phyloP scores from a whole-genome alignment of 2,797 vertebrate species.

The Ispidina lecontei region DNA sequence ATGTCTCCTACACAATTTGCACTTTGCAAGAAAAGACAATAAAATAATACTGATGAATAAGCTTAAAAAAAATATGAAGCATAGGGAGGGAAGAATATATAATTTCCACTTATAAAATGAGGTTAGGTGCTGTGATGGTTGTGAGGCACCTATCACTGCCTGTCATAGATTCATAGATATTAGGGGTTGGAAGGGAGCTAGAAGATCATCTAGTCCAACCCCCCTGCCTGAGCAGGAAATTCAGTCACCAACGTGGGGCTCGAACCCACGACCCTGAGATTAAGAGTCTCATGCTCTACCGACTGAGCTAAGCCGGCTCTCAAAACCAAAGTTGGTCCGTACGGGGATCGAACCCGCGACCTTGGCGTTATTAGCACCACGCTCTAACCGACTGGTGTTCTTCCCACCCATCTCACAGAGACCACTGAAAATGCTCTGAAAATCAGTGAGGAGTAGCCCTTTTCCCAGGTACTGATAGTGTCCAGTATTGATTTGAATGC shows the following conservation, averaged over 20 bases:
- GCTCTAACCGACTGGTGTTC: no score
- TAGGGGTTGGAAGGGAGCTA: no score
- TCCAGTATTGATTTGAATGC: background rate
- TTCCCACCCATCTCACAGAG: background rate
- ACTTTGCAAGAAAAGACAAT: background rate
- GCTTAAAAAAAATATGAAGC: background rate
- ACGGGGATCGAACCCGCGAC: no score
- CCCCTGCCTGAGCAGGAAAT: no score
- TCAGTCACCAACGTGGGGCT: no score
- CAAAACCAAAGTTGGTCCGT: no score
- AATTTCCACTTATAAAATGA: background rate
- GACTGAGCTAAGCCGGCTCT: no score
- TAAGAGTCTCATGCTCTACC: no score
- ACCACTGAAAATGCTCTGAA: background rate
- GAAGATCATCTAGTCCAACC: no score
- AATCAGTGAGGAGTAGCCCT: background rate
- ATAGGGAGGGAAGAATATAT: background rate
- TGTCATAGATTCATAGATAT: no score
- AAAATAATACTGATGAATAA: background rate
- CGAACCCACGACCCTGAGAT: no score
- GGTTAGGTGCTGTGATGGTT: background rate
- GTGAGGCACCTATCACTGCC: background rate
- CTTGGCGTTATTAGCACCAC: no score
- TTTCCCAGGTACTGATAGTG: background rate
- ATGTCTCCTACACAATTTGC: background rate